A percentile compares a stretch with the other conserved stretches of the same genome.
phyloP scores from a whole-genome alignment of 2,113 vertebrate genomes.

The Procavia capensis region DNA sequence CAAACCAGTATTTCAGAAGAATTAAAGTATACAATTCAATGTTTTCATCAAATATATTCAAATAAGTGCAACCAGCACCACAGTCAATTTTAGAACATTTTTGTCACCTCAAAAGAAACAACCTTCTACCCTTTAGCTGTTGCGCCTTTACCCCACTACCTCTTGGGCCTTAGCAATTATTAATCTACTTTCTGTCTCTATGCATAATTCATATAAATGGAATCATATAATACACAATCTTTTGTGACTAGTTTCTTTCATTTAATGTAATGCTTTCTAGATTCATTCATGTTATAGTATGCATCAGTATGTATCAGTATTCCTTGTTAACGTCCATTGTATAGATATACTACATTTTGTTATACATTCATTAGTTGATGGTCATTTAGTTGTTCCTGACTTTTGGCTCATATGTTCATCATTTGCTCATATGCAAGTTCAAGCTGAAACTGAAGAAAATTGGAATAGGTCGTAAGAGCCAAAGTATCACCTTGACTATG shows the following conservation, averaged over 20 bases:
- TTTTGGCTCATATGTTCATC: constrained; percentile 1
- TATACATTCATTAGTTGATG: neutral
- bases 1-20: too few relatives aligned
- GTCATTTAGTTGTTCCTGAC: neutral
- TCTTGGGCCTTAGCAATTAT: neutral
- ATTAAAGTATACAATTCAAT: constrained; percentile 30
- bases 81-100: neutral
- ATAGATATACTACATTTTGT: neutral
- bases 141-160: neutral
- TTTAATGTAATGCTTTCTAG: neutral
- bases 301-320: neutral
- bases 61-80: neutral
- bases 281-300: neutral
- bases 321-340: neutral
- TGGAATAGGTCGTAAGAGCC: too few relatives aligned
- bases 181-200: constrained; percentile 26
- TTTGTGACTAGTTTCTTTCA: constrained; percentile 1
- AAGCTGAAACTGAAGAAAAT: too few relatives aligned
- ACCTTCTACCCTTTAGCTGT: neutral
- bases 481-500: too few relatives aligned
- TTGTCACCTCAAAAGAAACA: neutral
- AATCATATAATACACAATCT: neutral
- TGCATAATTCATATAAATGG: constrained; percentile 23
- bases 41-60: constrained; percentile 28
- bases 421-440: too few relatives aligned